phyloP scores from a whole-genome alignment of 2,888 invertebrate genomes.

The Beris chalybata region DNA sequence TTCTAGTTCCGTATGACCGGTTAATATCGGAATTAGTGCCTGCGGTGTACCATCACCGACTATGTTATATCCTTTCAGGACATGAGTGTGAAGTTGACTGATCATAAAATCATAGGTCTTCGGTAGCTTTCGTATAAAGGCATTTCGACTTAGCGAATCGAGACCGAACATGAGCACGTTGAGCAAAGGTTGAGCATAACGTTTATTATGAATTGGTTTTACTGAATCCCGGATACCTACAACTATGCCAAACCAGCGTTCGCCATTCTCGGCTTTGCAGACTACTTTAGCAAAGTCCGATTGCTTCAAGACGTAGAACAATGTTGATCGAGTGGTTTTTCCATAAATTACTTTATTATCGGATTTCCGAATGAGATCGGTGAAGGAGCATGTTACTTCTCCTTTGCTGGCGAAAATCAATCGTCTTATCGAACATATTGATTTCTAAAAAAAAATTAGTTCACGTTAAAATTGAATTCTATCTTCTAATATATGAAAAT shows the following conservation, averaged over 20 bases:
- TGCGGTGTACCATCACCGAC: conserved; percentile 87
- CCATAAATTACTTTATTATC: conserved; percentile 65
- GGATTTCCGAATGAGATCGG: conserved; percentile 69
- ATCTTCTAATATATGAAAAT: too few relatives aligned
- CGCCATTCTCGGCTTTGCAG: conserved; percentile 58
- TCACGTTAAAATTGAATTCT: too few relatives aligned
- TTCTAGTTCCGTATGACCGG: conserved; percentile 83
- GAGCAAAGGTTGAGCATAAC: conserved; percentile 51
- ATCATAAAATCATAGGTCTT: conserved; percentile 71
- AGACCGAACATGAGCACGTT: conserved; percentile 86
- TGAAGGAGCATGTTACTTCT: conserved; percentile 61
- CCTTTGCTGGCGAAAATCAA: conserved; percentile 47
- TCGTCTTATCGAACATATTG: conserved; percentile 53
- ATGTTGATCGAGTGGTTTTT: conserved; percentile 58
- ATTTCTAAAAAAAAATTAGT: conserved; percentile 46
- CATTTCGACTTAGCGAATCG: conserved; percentile 84
- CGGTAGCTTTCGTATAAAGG: conserved; percentile 77
- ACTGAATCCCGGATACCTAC: conserved; percentile 61
- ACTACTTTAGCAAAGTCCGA: conserved; percentile 74
- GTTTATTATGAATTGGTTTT: conserved; percentile 51
- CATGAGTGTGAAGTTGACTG: conserved; percentile 62
- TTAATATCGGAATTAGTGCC: conserved; percentile 83
- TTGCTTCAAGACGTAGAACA: conserved; percentile 63
- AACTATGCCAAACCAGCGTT: conserved; percentile 68
- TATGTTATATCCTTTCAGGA: conserved; percentile 80